Base-by-base conservation (phyloP, 1,140 invertebrate species). In the Plodia interpunctella region DNA sequence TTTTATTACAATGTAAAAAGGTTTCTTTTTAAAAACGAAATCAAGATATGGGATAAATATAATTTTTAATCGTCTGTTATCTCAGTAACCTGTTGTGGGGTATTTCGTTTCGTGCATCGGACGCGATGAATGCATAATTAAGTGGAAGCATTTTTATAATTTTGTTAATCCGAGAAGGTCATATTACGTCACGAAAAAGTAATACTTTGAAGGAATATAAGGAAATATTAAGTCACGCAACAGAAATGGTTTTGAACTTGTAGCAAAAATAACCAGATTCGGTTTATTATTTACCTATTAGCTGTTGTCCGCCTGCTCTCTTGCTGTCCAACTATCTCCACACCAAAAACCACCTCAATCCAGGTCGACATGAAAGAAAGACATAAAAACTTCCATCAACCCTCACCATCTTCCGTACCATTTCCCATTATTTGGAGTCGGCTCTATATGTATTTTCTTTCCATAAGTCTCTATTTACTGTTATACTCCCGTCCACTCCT, bases 91-190 rank as follows among this genome's bases (percentile, higher is more conserved):
- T 83, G 82, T 83, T 84, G 76, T 79, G 72, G 70, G 80, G 75
- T 74, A 86, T 83, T 86, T 79, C 78, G 67, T 84, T 87, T 77
- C 76, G 71, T 82, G 74, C 72, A 80, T 79, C 74, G 58, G 78
- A 87, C 74, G 81, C 74, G 80, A 85, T 83, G 81, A 85, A 84
- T 87, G 82, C 80, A 87, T 87, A 87, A 87, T 87, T 86, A 85
- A 80, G 80, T 85, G 84, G 84, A 87, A 87, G 71, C 70, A 70
- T 76, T 83, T 84, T 78, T 80, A 74, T 83, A 71, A 76, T 83
- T 81, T 76, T 62, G 72, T 80, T 83, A 76, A 83, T 74, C 68
- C 63, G 58, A 68, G 60, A 59, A 58, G 52, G 62, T 55, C 55
- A 57, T 59, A 52, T 55, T 65, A 61, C 61, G 32, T 68, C 55